Base-by-base conservation (phyloP, 2,113 vertebrate genomes). In the Microcebus murinus region DNA sequence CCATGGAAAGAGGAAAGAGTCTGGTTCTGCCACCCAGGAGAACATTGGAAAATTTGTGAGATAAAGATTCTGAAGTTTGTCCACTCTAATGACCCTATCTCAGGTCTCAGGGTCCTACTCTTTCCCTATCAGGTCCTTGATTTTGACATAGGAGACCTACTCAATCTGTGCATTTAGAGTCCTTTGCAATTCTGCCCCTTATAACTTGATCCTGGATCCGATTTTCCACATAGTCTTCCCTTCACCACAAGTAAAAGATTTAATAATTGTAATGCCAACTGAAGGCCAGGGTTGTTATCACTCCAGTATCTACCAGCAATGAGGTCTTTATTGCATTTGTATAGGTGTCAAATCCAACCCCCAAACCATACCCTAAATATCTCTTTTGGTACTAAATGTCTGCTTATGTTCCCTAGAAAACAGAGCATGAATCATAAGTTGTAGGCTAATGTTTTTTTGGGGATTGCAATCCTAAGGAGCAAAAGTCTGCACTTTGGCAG, bases 341-440 rank as follows among this genome's bases (percentile, higher is more conserved):
- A 39, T 39, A 23, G 18, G 68, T 70, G 20, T 36, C 8, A 9
- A 36, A 27, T 48, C 15, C 57, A 63, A 52, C 13, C 76, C 55
- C 65, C 48, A 83, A 87, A 74, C 74, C 48, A 52, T 2, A 42
- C 67, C 34, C 67, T 20, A 1, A 90, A 29, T 70, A 77, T 59
- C 9, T 92, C 74, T 84, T 90, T 57, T 57, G 93, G 14, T 50
- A 63, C 15, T 89, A 93, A 93, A 89, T 61, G 39, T 45, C 87
- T 91, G 45, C 21, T 18, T 79, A 0, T 4, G 21, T 73, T 94
- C 68, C 74, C 80, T 82, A 45, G 88, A 85, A 89, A 86, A 85
- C 29, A 15, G 67, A 85, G 48, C 31, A 61, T 21, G 21, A 59
- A 70, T 36, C 23, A 21, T 77, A 93, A 31, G 31, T 74, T 81